A percentile compares a stretch with the other conserved stretches of the same genome.
phyloP scores from a whole-genome alignment of 2,888 invertebrate species.

The Eurytoma californica region DNA sequence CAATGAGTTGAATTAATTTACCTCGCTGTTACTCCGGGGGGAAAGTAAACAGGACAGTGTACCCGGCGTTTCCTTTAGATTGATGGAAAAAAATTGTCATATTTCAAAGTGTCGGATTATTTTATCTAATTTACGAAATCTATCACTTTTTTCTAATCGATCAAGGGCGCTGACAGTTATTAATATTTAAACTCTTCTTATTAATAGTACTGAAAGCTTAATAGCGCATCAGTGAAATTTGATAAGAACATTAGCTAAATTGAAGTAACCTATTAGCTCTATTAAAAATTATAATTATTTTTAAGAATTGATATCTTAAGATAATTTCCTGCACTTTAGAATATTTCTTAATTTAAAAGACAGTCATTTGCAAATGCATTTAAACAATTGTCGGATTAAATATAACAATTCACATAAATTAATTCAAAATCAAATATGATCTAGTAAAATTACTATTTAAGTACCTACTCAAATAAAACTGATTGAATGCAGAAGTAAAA shows the following conservation, averaged over 20 bases:
- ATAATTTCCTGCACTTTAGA: no score
- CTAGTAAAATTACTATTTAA: no score
- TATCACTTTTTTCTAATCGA: constrained; percentile 6
- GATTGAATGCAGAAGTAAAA: no score
- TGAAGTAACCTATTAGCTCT: neutral
- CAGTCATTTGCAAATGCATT: no score
- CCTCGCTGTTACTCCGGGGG: neutral
- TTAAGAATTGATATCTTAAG: no score
- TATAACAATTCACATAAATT: no score
- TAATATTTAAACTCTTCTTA: constrained; percentile 6
- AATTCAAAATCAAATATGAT: no score
- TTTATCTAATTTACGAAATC: neutral
- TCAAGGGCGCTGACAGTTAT: neutral
- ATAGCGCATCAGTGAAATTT: no score
- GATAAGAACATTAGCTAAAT: neutral
- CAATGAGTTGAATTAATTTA: constrained; percentile 4
- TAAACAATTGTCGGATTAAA: no score
- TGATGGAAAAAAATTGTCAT: neutral
- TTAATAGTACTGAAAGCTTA: no score
- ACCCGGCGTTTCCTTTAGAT: neutral
- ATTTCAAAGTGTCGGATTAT: neutral
- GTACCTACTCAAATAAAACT: no score
- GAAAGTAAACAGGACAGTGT: neutral
- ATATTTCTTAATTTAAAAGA: no score
- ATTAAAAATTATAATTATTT: neutral